These are phyloP conservation scores for Drosophila aldrichi DNA, from an alignment of 2,888 invertebrate species.

Conservation along the genomic window DNA sequence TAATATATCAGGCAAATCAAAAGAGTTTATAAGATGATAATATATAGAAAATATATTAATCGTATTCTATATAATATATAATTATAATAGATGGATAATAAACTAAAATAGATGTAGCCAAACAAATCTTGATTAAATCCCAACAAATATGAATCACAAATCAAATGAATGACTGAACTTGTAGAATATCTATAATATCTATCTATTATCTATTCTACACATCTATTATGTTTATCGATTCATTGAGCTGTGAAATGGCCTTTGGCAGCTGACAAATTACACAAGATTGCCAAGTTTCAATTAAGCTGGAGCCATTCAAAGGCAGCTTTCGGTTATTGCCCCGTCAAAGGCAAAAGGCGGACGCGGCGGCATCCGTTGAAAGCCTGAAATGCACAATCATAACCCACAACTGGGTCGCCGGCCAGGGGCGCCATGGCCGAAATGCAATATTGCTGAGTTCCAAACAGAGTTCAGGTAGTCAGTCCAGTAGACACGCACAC, in stretches of 20 bases:
- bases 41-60: too few species aligned
- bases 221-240: conserved; percentile 4
- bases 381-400: conserved; percentile 11
- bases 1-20: too few species aligned
- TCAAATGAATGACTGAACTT: not conserved
- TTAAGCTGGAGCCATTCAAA: conserved; percentile 20
- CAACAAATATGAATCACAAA: not conserved
- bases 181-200: not conserved
- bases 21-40: too few species aligned
- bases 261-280: conserved; percentile 11
- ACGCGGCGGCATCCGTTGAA: conserved; percentile 2
- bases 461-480: conserved; percentile 7
- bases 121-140: not conserved
- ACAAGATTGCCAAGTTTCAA: conserved; percentile 25
- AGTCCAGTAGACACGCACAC: not conserved
- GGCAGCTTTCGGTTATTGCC: conserved; percentile 17
- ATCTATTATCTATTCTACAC: too few species aligned
- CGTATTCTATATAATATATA: too few species aligned
- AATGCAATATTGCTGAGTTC: conserved; percentile 31
- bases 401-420: not conserved
- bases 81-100: too few species aligned
- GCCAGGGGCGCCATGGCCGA: conserved; percentile 10
- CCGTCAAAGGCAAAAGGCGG: conserved; percentile 24
- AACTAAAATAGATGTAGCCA: not conserved
- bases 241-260: conserved; percentile 17